Percentiles rank a stretch among this genome's conserved stretches.
These are phyloP conservation scores for Drosophila heteroneura DNA, from an alignment of 2,888 invertebrate species.

Conservation along the genomic window DNA sequence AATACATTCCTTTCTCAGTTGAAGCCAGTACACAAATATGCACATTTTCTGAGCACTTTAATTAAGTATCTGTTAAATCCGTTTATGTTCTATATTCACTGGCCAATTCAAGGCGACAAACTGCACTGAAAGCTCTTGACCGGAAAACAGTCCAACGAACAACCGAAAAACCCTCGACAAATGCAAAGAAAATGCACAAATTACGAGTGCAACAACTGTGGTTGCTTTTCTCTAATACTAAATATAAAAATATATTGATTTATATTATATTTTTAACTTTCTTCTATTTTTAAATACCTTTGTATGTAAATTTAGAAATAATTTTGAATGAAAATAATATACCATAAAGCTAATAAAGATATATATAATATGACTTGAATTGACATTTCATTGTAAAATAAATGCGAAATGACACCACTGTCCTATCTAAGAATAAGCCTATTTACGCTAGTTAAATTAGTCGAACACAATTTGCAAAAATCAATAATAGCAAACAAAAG, in stretches of 20 bases:
- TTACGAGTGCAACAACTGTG: slow-evolving; percentile 8
- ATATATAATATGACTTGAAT: background rate
- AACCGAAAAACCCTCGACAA: background rate
- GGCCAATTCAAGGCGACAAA: background rate
- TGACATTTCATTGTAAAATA: background rate
- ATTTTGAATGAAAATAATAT: background rate
- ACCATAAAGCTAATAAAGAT: no score
- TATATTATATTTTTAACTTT: background rate
- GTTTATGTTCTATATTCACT: background rate
- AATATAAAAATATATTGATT: background rate
- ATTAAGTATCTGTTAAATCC: background rate
- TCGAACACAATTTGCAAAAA: background rate
- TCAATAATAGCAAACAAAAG: background rate
- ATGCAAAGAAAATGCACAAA: background rate
- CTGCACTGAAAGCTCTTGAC: slow-evolving; percentile 4
- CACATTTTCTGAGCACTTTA: slow-evolving; percentile 54
- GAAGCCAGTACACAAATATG: slow-evolving; percentile 40
- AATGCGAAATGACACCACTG: background rate
- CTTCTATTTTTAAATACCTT: no score
- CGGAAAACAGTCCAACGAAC: background rate
- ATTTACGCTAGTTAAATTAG: background rate
- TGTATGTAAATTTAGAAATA: no score
- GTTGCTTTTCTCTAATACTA: background rate
- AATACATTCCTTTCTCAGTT: slow-evolving; percentile 36
- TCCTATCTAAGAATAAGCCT: slow-evolving; percentile 4